These are phyloP conservation scores for Phoebastria nigripes DNA, from an alignment of 2,797 vertebrate species.

Conservation along the genomic window DNA sequence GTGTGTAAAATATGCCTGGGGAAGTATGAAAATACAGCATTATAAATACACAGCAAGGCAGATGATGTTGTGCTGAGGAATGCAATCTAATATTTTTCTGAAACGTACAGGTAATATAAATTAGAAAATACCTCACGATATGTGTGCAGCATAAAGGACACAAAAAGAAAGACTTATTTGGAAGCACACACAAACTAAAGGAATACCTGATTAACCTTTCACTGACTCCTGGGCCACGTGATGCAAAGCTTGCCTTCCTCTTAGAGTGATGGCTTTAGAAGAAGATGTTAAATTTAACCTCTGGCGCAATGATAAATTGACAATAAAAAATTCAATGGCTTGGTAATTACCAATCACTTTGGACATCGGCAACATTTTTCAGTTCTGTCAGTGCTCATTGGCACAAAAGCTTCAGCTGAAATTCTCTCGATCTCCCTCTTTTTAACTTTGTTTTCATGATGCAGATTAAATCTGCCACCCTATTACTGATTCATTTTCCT, in stretches of 20 bases:
- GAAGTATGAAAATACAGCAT: conserved; percentile 17
- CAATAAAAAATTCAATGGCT: conserved; percentile 98
- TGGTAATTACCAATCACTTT: conserved; percentile 99
- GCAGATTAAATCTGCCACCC: conserved; percentile 99
- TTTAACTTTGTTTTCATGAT: conserved; percentile 99
- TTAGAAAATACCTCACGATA: conserved; percentile 30
- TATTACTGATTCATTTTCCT: conserved; percentile 99
- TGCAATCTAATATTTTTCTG: conserved; percentile 47
- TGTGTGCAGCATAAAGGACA: conserved; percentile 21
- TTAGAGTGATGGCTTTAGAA: conserved; percentile 87
- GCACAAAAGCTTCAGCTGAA: conserved; percentile 91
- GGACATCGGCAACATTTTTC: conserved; percentile 96
- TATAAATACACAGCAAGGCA: conserved; percentile 25
- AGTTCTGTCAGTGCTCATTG: conserved; percentile 92
- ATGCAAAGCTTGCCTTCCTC: conserved; percentile 82
- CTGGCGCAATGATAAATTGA: conserved; percentile 98
- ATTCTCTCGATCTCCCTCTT: conserved; percentile 90
- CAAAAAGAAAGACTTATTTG: conserved; percentile 75
- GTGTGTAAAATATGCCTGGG: background rate
- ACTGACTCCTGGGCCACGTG: conserved; percentile 87
- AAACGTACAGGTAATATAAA: conserved; percentile 56
- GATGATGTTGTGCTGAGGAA: conserved; percentile 12
- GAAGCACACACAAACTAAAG: conserved; percentile 85
- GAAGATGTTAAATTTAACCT: conserved; percentile 96
- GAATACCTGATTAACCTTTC: conserved; percentile 98